phyloP scores from a whole-genome alignment of 2,113 vertebrate species.

The Ceyx cyanopectus region DNA sequence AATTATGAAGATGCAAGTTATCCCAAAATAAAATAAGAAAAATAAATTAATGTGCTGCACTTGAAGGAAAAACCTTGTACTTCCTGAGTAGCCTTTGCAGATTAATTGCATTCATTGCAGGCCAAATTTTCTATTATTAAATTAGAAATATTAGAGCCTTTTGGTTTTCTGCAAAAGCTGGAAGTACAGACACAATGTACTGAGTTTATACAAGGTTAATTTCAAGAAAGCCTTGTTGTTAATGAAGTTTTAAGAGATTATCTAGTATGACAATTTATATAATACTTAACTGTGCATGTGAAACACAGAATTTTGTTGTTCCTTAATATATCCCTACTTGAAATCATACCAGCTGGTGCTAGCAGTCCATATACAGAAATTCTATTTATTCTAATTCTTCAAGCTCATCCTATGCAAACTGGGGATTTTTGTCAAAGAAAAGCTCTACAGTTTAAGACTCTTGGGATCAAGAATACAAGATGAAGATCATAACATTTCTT shows the following conservation, averaged over 20 bases:
- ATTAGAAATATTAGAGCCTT: constrained; percentile 12
- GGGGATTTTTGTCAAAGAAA: neutral
- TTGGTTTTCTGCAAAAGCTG: constrained; percentile 45
- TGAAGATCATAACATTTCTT: neutral
- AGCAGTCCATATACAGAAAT: neutral
- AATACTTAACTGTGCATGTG: too few relatives aligned
- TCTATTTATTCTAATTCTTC: neutral
- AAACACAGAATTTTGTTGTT: neutral
- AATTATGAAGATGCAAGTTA: constrained; percentile 60
- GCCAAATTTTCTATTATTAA: neutral
- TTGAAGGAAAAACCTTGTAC: neutral
- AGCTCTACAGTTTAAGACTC: neutral
- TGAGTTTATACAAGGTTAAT: neutral
- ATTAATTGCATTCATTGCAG: neutral
- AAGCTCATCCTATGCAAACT: neutral
- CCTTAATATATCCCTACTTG: neutral
- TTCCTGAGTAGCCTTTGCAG: constrained; percentile 16
- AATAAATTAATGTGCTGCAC: constrained; percentile 48
- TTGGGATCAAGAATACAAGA: neutral
- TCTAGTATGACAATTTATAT: neutral
- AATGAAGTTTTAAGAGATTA: neutral
- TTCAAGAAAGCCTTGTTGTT: neutral
- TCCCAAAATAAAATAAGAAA: constrained; percentile 71
- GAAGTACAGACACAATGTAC: neutral
- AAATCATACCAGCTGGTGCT: neutral